Percentiles rank a stretch among this genome's conserved stretches.
Conservation (phyloP, 2,797 vertebrate species). For the Aulostomus chinensis region DNA sequence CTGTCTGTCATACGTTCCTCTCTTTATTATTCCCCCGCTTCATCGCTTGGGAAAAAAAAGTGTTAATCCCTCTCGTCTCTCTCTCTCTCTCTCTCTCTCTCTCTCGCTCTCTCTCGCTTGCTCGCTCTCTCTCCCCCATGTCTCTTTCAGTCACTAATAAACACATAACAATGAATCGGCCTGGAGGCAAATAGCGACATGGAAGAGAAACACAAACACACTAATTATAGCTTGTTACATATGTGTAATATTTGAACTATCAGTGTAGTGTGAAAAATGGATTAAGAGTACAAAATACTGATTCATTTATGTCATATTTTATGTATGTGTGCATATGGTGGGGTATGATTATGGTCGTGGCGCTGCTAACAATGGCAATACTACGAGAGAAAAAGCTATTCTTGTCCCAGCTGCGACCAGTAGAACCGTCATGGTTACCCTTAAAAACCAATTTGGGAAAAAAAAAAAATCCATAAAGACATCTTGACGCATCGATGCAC, state of each 20-base stretch:
- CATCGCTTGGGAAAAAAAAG: conserved; percentile 39
- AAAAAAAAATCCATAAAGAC: too few species aligned
- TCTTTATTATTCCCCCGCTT: conserved; percentile 82
- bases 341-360: conserved; percentile 61
- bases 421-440: conserved; percentile 5
- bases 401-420: conserved; percentile 11
- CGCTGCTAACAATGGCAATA: conserved; percentile 48
- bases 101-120: conserved; percentile 41
- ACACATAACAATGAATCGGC: conserved; percentile 79
- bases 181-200: conserved; percentile 68
- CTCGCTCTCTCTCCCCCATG: conserved; percentile 37
- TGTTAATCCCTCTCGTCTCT: conserved; percentile 60
- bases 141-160: conserved; percentile 81
- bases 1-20: conserved; percentile 84
- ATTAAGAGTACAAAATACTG: conserved; percentile 71
- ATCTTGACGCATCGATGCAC: too few species aligned
- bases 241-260: conserved; percentile 78
- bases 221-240: conserved; percentile 80
- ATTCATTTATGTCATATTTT: conserved; percentile 71
- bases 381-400: conserved; percentile 43
- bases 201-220: conserved; percentile 70
- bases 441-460: conserved; percentile 15
- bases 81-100: conserved; percentile 32
- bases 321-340: conserved; percentile 61
- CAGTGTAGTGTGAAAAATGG: conserved; percentile 67